phyloP scores from a whole-genome alignment of 2,113 vertebrate genomes.

The Phrynosoma blainvillii region DNA sequence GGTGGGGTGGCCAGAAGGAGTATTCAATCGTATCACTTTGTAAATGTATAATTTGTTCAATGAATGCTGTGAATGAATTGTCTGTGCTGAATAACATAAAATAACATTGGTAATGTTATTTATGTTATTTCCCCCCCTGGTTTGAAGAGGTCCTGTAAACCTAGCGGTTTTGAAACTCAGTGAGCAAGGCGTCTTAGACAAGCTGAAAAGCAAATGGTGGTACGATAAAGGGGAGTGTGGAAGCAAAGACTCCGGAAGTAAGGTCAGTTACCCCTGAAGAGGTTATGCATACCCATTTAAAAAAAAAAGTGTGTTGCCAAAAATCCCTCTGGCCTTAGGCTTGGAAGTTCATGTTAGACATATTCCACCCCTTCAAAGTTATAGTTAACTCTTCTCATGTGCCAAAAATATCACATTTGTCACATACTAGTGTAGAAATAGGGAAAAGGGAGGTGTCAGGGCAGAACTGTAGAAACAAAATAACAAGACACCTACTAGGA shows the following conservation, averaged over 20 bases:
- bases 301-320: slow-evolving; percentile 73
- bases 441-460: slow-evolving; percentile 25
- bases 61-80: slow-evolving; percentile 88
- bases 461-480: neutral
- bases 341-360: slow-evolving; percentile 51
- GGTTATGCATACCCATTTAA: slow-evolving; percentile 76
- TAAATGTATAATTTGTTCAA: slow-evolving; percentile 82
- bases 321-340: slow-evolving; percentile 49
- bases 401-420: slow-evolving; percentile 39
- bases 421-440: slow-evolving; percentile 21
- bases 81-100: slow-evolving; percentile 97
- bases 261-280: slow-evolving; percentile 92
- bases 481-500: slow-evolving; percentile 4
- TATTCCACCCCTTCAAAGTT: neutral
- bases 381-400: slow-evolving; percentile 55
- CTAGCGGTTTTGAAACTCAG: slow-evolving; percentile 99
- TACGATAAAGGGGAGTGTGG: slow-evolving; percentile 99
- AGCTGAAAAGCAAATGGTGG: slow-evolving; percentile 99
- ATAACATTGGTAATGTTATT: slow-evolving; percentile 99
- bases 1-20: slow-evolving; percentile 87
- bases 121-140: slow-evolving; percentile 98
- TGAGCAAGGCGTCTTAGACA: slow-evolving; percentile 99
- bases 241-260: slow-evolving; percentile 97
- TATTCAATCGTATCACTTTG: slow-evolving; percentile 96
- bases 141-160: slow-evolving; percentile 99